These are phyloP conservation scores for Strigamia transsilvanica DNA, from an alignment of 2,888 invertebrate species.

Conservation along the genomic window DNA sequence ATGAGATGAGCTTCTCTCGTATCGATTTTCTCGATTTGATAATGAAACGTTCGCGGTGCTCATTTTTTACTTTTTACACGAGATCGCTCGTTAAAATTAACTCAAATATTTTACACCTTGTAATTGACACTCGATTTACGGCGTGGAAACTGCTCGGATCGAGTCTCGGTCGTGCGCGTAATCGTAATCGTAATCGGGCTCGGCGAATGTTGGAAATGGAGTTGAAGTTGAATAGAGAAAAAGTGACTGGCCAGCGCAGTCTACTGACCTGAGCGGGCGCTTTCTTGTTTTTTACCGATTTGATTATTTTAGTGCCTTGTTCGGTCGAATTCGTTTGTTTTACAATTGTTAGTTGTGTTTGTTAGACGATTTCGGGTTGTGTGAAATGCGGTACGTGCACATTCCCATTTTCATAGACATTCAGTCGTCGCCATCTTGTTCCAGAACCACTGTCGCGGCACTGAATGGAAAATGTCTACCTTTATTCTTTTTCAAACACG, in stretches of 20 bases:
- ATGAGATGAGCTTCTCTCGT: slow-evolving; percentile 48
- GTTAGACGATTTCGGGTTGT: not conserved
- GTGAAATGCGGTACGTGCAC: not conserved
- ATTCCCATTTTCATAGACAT: slow-evolving; percentile 32
- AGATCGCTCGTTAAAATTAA: slow-evolving; percentile 27
- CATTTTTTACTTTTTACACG: not conserved
- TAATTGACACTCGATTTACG: not conserved
- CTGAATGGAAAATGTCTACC: not conserved
- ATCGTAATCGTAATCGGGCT: not conserved
- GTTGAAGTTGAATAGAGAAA: slow-evolving; percentile 17
- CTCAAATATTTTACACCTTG: not conserved
- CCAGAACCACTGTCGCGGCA: slow-evolving; percentile 12
- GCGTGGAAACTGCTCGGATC: not conserved
- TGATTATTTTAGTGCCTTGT: not conserved
- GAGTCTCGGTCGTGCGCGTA: not conserved
- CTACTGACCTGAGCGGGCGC: slow-evolving; percentile 32
- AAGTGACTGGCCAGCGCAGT: slow-evolving; percentile 45
- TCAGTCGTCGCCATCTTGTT: slow-evolving; percentile 46
- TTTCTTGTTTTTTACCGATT: slow-evolving; percentile 1
- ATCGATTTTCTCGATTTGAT: slow-evolving; percentile 44
- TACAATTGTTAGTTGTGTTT: not conserved
- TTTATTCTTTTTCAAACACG: not conserved
- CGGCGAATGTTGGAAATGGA: slow-evolving; percentile 27
- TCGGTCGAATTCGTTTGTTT: slow-evolving; percentile 11
- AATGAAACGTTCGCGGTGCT: slow-evolving; percentile 36